phyloP scores from a whole-genome alignment of 2,797 vertebrate genomes.

The Bovichtus variegatus region DNA sequence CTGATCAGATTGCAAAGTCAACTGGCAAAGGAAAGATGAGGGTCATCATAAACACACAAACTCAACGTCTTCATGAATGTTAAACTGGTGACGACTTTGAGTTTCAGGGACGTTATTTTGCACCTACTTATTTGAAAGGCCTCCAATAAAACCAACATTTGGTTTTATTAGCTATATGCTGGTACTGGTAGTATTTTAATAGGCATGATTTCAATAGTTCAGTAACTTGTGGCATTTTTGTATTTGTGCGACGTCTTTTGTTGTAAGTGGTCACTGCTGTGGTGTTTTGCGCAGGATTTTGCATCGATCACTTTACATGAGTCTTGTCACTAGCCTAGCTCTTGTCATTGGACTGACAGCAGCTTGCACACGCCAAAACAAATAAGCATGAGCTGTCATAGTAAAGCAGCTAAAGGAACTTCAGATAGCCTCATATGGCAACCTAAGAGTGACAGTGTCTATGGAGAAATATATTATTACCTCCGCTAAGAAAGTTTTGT shows the following conservation, averaged over 20 bases:
- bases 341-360: conserved; percentile 29
- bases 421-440: background rate
- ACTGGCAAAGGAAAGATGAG: background rate
- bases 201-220: background rate
- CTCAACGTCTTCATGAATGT: conserved; percentile 10
- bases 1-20: conserved; percentile 48
- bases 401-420: conserved; percentile 5
- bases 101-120: background rate
- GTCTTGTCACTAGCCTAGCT: conserved; percentile 20
- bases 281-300: background rate
- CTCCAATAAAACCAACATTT: background rate
- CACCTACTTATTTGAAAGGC: background rate
- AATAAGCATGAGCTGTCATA: conserved; percentile 21
- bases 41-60: conserved; percentile 11
- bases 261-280: background rate
- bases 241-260: background rate
- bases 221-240: background rate
- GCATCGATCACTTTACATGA: conserved; percentile 27
- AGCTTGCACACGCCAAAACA: conserved; percentile 38
- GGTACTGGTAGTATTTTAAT: background rate
- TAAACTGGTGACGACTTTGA: background rate
- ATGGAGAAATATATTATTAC: background rate
- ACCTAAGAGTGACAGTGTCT: background rate
- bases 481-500: too few relatives aligned
- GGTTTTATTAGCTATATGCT: background rate